Evolutionary conservation across 1,140 invertebrate genomes (phyloP), one percentile per base, ranked within the genome.

Genomic region (Zophobas morio): DNA sequence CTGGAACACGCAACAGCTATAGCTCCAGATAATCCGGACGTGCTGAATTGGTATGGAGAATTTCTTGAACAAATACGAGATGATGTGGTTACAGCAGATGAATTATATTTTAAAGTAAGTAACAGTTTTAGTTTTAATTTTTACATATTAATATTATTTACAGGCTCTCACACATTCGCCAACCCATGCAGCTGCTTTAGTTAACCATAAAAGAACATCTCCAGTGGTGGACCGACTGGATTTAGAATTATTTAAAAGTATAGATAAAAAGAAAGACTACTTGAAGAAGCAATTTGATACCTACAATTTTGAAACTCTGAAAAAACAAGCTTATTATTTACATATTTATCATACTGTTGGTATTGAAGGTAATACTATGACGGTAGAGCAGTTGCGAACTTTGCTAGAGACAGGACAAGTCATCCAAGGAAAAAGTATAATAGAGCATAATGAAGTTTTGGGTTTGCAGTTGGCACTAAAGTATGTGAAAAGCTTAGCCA

Each of bases 311-410:
- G 89, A 94, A 77, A 90, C 96, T 80, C 93, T 96, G 0, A 99
- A 98, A 84, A 95, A 96, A 84, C 96, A 98, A 86, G 95, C 95
- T 8, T 99, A 98, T 86, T 98, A 96, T 85, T 93, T 96, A 84
- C 96, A 99, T 86, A 97, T 99, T 75, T 98, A 99, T 88, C 98
- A 99, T 84, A 98, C 97, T 70, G 63, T 98, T 72, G 98, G 95
- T 40, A 98, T 99, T 78, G 98, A 99, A 89, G 98, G 98, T 1
- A 99, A 99, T 83, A 99, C 97, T 0, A 95, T 99, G 93, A 95
- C 96, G 37, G 88, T 99, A n/a, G 91, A 94, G 33, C 95, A 99
- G 86, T 97, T 98, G 0, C 89, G 97, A 78, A 94, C 94, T 70
- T 94, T 99, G 76, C 89, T 99, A 5, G 97, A 99, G 88, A 99